phyloP scores from a whole-genome alignment of 2,888 invertebrate genomes.

The Harpagoxenus sublaevis region DNA sequence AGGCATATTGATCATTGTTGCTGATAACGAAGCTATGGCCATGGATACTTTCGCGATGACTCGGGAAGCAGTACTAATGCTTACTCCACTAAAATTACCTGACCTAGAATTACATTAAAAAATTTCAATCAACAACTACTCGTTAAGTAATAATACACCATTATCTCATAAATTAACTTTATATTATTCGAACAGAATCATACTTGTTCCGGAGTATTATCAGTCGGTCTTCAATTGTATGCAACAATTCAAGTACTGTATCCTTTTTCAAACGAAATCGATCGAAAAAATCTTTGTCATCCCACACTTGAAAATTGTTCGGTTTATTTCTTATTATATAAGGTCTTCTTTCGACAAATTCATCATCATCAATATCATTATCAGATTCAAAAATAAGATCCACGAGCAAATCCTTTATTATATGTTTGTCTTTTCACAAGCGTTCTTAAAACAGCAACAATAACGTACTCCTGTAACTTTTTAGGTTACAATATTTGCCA shows the following conservation, averaged over 20 bases:
- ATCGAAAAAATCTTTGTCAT: background rate
- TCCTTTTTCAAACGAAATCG: background rate
- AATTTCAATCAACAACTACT: too few relatives aligned
- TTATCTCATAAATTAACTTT: background rate
- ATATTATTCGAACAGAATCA: background rate
- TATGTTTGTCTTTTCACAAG: background rate
- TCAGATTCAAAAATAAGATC: background rate
- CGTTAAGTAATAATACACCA: background rate
- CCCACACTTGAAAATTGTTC: background rate
- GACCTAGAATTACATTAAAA: too few relatives aligned
- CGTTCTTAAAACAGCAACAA: background rate
- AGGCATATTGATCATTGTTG: slow-evolving; percentile 12
- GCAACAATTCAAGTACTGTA: background rate
- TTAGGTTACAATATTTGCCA: background rate
- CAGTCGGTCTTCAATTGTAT: background rate
- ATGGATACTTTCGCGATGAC: background rate
- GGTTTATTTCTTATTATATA: slow-evolving; percentile 3
- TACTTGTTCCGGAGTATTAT: slow-evolving; percentile 4
- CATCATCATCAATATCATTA: background rate
- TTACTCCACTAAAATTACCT: background rate
- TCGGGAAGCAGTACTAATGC: slow-evolving; percentile 9
- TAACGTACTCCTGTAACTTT: background rate
- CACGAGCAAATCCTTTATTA: background rate
- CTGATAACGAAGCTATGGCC: slow-evolving; percentile 4
- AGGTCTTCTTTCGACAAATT: background rate